Base-by-base conservation (phyloP, 1,140 invertebrate species). In the Diorhabda elongata region DNA sequence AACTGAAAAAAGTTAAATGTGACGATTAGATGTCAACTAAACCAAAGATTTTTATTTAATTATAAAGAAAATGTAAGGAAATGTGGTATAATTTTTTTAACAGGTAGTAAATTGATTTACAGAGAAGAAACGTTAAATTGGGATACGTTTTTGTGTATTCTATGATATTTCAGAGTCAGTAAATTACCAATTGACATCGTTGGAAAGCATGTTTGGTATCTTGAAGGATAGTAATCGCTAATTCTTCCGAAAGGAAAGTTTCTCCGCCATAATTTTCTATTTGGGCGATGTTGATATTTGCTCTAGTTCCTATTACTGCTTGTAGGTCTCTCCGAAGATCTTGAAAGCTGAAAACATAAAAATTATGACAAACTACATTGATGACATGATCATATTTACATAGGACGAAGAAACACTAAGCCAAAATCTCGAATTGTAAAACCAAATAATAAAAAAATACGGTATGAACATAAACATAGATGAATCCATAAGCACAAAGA, bases 221-320 rank as follows among this genome's bases (percentile, higher is more conserved):
- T 80, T 96, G 94, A 8, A 99, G 82, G 74, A 99, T 87, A 74
- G 90, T 93, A 66, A 97, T 94, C 2, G 95, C 96, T n/a, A 99
- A 86, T 80, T 98, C 94, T 81, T 98, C 96, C 0, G 96, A 98
- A 2, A 99, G 84, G 81, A 99, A 98, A 0, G 96, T 98, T 83
- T 99, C 97, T 0, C 96, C 96, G 2, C 95, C 95, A 81, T 96
- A 98, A 81, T 97, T 94, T 81, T 98, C 96, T 67, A 94, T 92
- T 78, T 93, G 92, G 3, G 93, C 93, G 71, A 97, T 94, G 78
- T 97, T 97, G 57, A 97, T 94, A 76, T 96, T 96, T 0, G 95
- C 92, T 68, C 94, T 87, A 2, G 91, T 92, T 2, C 92, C 93
- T 72, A 99, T 91, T 3, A 95, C 91, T 5, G 95, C 95, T 84